Evolutionary conservation across 2,113 vertebrate genomes (phyloP).

Genomic region (Hystrix brachyura): DNA sequence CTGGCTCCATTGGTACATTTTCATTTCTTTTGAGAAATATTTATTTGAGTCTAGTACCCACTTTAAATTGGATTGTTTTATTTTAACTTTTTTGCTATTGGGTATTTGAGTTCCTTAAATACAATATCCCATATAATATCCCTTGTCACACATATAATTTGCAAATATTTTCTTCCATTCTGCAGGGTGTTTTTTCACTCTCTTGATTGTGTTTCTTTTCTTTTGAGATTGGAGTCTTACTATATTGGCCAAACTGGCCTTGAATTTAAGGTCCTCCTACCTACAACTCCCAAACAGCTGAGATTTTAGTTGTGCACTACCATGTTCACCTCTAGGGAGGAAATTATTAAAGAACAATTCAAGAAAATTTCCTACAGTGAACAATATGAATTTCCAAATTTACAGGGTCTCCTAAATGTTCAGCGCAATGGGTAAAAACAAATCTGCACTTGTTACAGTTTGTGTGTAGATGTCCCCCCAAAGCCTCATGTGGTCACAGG

Average conservation of each 20-base stretch:
- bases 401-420: neutral
- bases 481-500: no score
- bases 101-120: neutral
- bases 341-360: slow-evolving; percentile 61
- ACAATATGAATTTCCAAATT: slow-evolving; percentile 54
- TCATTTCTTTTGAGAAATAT: neutral
- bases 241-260: neutral
- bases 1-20: neutral
- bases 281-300: neutral
- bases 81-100: neutral
- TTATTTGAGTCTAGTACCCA: neutral
- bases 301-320: neutral
- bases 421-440: slow-evolving; percentile 22
- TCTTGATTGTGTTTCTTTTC: neutral
- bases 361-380: slow-evolving; percentile 56
- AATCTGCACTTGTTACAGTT: neutral
- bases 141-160: neutral
- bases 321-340: neutral
- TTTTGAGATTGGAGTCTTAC: neutral
- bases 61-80: neutral
- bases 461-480: no score
- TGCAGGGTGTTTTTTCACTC: neutral
- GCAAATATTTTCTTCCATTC: neutral
- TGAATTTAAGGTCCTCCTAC: neutral
- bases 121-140: neutral